Evolutionary conservation across 1,140 invertebrate genomes (phyloP).

Genomic region (Drosophila sulfurigaster): DNA sequence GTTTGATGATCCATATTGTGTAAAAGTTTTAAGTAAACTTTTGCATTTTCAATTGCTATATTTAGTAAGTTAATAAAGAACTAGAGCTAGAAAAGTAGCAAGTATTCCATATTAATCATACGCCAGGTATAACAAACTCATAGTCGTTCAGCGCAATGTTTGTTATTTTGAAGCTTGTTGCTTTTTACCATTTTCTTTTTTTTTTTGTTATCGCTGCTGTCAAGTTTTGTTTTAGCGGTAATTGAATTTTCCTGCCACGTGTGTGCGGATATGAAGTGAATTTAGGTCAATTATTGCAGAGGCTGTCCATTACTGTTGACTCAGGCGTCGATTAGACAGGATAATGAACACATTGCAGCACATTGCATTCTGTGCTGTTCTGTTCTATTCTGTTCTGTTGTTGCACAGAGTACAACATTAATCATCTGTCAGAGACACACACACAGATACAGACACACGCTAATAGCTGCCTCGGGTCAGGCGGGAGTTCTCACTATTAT

Average conservation of each 20-base stretch:
- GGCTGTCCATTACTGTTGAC: conserved; percentile 29
- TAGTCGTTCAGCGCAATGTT: neutral
- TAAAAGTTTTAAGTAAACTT: too few species aligned
- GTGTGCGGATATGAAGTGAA: conserved; percentile 49
- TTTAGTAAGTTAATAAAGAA: too few species aligned
- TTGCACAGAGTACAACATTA: conserved; percentile 52
- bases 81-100: too few species aligned
- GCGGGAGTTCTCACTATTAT: conserved; percentile 29
- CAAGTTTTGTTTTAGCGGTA: conserved; percentile 57
- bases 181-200: neutral
- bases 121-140: neutral
- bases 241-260: conserved; percentile 59
- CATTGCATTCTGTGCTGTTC: conserved; percentile 46
- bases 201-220: conserved; percentile 43
- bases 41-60: too few species aligned
- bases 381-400: neutral
- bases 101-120: neutral
- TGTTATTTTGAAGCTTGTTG: neutral
- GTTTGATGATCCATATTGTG: too few species aligned
- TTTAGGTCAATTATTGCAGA: conserved; percentile 37
- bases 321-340: conserved; percentile 43
- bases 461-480: conserved; percentile 10
- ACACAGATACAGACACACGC: conserved; percentile 14
- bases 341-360: conserved; percentile 56
- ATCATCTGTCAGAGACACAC: conserved; percentile 57